Percentiles rank a stretch among this genome's conserved stretches.
phyloP scores from a whole-genome alignment of 2,797 vertebrate species.

The Pampus argenteus region DNA sequence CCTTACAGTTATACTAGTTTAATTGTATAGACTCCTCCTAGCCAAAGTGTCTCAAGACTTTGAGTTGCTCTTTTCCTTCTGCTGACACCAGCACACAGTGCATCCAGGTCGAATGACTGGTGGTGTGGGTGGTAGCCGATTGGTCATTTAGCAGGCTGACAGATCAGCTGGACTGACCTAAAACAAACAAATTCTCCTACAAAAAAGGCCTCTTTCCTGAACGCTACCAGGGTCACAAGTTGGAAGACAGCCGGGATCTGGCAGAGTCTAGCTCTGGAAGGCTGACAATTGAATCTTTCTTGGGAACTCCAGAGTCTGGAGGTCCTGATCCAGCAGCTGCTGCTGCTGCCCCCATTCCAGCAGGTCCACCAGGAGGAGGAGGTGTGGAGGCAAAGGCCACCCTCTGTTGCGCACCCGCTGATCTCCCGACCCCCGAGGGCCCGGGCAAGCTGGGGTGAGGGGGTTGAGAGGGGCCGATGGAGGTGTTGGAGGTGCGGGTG shows the following conservation, averaged over 20 bases:
- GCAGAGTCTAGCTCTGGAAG: conserved; percentile 92
- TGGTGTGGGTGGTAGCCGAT: conserved; percentile 68
- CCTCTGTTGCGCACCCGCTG: conserved; percentile 73
- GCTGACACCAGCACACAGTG: conserved; percentile 73
- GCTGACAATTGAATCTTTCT: conserved; percentile 91
- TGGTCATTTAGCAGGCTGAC: conserved; percentile 71
- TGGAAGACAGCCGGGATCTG: conserved; percentile 96
- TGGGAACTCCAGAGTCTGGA: conserved; percentile 85
- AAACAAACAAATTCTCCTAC: conserved; percentile 78
- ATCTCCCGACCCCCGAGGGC: conserved; percentile 79
- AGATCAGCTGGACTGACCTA: conserved; percentile 75
- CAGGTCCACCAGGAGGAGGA: conserved; percentile 79
- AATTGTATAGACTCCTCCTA: conserved; percentile 76
- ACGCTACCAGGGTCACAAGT: conserved; percentile 93
- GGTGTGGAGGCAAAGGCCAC: conserved; percentile 83
- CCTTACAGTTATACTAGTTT: conserved; percentile 78
- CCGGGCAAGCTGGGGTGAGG: conserved; percentile 79
- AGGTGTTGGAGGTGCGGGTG: conserved; percentile 87
- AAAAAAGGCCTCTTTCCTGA: conserved; percentile 84
- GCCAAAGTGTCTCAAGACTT: conserved; percentile 71
- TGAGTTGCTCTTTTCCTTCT: conserved; percentile 76
- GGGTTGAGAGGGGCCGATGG: conserved; percentile 82
- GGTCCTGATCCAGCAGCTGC: conserved; percentile 79
- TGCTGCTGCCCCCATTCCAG: conserved; percentile 69
- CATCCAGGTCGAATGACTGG: conserved; percentile 71